Evolutionary conservation across 1,140 invertebrate species (phyloP).

Genomic region (Hetaerina americana): DNA sequence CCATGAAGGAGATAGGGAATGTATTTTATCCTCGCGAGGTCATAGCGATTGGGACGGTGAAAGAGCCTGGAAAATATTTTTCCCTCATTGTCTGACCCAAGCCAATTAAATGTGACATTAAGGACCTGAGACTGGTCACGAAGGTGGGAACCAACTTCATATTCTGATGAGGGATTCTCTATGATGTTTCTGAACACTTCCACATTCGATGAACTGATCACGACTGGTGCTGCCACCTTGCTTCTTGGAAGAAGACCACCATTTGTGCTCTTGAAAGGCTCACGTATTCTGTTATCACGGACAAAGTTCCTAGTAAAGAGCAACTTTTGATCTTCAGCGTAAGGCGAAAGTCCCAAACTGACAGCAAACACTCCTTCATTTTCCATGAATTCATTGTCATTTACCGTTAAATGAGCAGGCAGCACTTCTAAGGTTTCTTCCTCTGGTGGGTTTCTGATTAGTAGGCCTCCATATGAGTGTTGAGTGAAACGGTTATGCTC

Average conservation of each 20-base stretch:
- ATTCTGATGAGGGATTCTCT: slow-evolving; percentile 76
- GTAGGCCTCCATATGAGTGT: slow-evolving; percentile 67
- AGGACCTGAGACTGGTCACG: slow-evolving; percentile 88
- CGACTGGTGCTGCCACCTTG: slow-evolving; percentile 75
- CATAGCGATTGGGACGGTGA: slow-evolving; percentile 75
- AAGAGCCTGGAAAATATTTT: slow-evolving; percentile 47
- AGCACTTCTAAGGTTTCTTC: slow-evolving; percentile 52
- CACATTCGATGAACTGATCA: slow-evolving; percentile 82
- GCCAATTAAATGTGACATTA: slow-evolving; percentile 89
- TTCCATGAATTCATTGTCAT: slow-evolving; percentile 76
- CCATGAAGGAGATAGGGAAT: slow-evolving; percentile 73
- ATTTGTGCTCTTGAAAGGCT: slow-evolving; percentile 62
- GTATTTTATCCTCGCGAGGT: slow-evolving; percentile 75
- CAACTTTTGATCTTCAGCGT: slow-evolving; percentile 64
- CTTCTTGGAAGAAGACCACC: slow-evolving; percentile 64
- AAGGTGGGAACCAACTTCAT: slow-evolving; percentile 90
- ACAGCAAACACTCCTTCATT: slow-evolving; percentile 81
- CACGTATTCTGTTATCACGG: slow-evolving; percentile 69
- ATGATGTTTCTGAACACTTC: slow-evolving; percentile 83
- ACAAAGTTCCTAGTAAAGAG: slow-evolving; percentile 84
- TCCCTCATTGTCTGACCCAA: slow-evolving; percentile 64
- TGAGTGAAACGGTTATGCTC: slow-evolving; percentile 79
- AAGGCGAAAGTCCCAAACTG: slow-evolving; percentile 74
- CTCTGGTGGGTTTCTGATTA: slow-evolving; percentile 68
- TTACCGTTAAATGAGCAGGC: slow-evolving; percentile 57